These are phyloP conservation scores for Remorina albescens DNA, from an alignment of 2,797 vertebrate species.

Conservation along the genomic window DNA sequence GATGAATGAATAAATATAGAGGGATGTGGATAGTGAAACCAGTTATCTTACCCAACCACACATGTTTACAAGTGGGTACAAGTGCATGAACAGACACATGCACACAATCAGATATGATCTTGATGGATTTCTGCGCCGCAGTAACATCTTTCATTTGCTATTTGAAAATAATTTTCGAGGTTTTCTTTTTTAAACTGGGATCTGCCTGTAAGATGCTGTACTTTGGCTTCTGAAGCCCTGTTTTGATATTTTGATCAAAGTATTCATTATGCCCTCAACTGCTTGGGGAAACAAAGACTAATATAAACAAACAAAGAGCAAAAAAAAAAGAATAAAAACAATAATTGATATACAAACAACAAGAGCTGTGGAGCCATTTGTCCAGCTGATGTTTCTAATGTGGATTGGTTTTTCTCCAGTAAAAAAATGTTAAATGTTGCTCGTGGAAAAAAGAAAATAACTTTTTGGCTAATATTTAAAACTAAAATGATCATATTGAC, in stretches of 20 bases:
- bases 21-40: constrained; percentile 53
- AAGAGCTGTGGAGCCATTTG: background rate
- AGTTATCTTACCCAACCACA: constrained; percentile 9
- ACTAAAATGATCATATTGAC: background rate
- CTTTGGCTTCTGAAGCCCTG: background rate
- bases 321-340: background rate
- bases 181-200: background rate
- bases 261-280: background rate
- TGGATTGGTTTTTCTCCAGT: background rate
- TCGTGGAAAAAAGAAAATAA: background rate
- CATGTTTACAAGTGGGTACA: background rate
- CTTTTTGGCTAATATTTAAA: background rate
- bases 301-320: background rate
- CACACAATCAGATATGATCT: background rate
- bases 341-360: background rate
- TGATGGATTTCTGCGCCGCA: background rate
- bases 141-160: background rate
- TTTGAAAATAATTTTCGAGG: background rate
- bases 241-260: background rate
- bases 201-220: background rate
- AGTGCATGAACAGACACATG: background rate
- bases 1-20: constrained; percentile 71
- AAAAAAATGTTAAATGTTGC: background rate
- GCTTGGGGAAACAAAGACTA: background rate
- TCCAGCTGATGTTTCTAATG: background rate